These are phyloP conservation scores for Hoplias malabaricus DNA, from an alignment of 2,113 vertebrate species.

Conservation along the genomic window DNA sequence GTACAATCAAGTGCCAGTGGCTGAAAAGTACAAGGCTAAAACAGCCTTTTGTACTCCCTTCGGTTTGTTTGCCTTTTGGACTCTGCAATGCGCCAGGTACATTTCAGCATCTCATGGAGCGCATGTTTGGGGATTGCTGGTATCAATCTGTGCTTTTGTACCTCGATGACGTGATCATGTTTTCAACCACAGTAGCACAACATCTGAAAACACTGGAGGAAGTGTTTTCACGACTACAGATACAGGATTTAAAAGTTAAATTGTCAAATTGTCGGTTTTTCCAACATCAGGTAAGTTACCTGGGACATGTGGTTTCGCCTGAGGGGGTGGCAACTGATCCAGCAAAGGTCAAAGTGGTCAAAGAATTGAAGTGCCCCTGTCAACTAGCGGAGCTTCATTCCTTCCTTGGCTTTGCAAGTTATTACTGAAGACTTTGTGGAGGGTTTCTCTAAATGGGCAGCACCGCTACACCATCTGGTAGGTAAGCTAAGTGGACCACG, in stretches of 20 bases:
- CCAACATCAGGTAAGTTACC: conserved; percentile 3
- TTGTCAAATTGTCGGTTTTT: conserved; percentile 21
- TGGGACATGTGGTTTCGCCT: conserved; percentile 29
- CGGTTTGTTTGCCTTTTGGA: not conserved
- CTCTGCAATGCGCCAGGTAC: too few species aligned
- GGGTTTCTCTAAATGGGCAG: not conserved
- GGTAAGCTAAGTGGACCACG: not conserved
- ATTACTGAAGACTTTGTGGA: not conserved
- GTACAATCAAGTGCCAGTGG: conserved; percentile 23
- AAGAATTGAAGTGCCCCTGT: not conserved
- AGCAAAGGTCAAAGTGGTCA: conserved; percentile 2
- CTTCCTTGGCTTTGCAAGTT: not conserved
- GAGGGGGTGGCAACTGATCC: conserved; percentile 33
- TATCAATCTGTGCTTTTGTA: conserved; percentile 25
- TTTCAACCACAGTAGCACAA: conserved; percentile 1
- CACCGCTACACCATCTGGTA: too few species aligned
- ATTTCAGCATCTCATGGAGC: conserved; percentile 4
- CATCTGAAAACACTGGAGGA: conserved; percentile 27
- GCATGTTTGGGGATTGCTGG: conserved; percentile 5
- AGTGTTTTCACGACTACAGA: not conserved
- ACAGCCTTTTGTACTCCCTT: conserved; percentile 16
- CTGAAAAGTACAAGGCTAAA: not conserved
- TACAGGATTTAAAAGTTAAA: conserved; percentile 10
- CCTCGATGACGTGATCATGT: conserved; percentile 22
- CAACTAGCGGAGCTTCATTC: conserved; percentile 11